A percentile compares a stretch with the other conserved stretches of the same genome.
Evolutionary conservation across 2,797 vertebrate species (phyloP).

Genomic region (Xerus rutilus): DNA sequence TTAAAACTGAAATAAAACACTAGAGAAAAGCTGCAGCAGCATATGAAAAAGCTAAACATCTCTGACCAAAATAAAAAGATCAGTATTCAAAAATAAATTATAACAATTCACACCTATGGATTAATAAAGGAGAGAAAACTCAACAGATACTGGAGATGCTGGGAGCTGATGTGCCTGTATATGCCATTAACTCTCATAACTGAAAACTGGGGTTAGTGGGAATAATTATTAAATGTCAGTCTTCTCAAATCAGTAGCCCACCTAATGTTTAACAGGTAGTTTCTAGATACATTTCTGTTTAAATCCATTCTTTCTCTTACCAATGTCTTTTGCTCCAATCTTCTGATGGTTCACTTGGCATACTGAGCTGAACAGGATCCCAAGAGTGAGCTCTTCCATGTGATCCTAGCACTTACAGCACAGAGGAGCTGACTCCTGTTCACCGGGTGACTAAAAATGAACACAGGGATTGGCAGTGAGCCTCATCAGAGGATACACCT

Average conservation of each 20-base stretch:
- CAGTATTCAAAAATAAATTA: slow-evolving; percentile 40
- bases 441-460: background rate
- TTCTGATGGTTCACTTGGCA: background rate
- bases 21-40: background rate
- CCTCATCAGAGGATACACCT: background rate
- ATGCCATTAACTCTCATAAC: background rate
- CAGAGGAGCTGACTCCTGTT: background rate
- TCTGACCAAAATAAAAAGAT: background rate
- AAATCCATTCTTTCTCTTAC: background rate
- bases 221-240: background rate
- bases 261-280: background rate
- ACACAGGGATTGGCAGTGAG: background rate
- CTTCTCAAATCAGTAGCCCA: background rate
- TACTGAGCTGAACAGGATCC: background rate
- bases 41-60: background rate
- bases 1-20: slow-evolving; percentile 37
- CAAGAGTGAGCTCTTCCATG: background rate
- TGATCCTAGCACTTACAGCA: background rate
- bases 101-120: background rate
- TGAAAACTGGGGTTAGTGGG: background rate
- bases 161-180: background rate
- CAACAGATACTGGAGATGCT: background rate
- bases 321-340: background rate
- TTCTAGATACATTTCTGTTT: background rate
- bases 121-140: background rate